Evolutionary conservation across 2,888 invertebrate species (phyloP), one percentile per base, ranked within the genome.

Genomic region (Fissipunctia ypsillon): DNA sequence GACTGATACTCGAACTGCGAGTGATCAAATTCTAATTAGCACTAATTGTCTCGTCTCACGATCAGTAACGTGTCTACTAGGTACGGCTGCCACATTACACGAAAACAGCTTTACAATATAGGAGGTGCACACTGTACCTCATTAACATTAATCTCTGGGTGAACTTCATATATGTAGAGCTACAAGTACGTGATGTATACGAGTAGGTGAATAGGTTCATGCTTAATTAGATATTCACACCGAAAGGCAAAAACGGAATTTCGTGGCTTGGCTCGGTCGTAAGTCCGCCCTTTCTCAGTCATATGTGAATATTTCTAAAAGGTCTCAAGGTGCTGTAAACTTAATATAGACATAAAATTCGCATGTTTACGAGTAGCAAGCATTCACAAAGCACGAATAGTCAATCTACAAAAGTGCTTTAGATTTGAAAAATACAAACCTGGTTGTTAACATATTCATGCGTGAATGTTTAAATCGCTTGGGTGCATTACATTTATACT

Each of bases 161-260:
- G 59, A 69, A 70, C 61, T 25, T 57, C 61, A 67, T 61, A 67
- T 48, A 69, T 25, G 48, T 74, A 59, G 4, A 76, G 50, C 60
- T 69, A 61, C 69, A 66, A 60, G 54, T 76, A 56, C 60, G 45
- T 56, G 64, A 68, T 50, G 50, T 59, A 75, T 57, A 67, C 41
- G 65, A 69, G 66, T 76, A 60, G 54, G 61, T 38, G 54, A 65
- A 60, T 73, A 76, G 70, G 70, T 67, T 69, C 52, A 73, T 74
- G 81, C 50, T 74, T 85, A 81, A 86, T 85, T 85, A 84, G 81
- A 74, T 86, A 85, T 85, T 86, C 79, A 84, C 72, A 75, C 72
- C 67, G 73, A 81, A 84, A 84, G 77, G 76, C 77, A 79, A 79
- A 80, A 84, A 84, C 80, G 56, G 73, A 69, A 85, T 84, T 76